Evolutionary conservation across 2,888 invertebrate genomes (phyloP), one percentile per base, ranked within the genome.

Genomic region (Ormia ochracea): DNA sequence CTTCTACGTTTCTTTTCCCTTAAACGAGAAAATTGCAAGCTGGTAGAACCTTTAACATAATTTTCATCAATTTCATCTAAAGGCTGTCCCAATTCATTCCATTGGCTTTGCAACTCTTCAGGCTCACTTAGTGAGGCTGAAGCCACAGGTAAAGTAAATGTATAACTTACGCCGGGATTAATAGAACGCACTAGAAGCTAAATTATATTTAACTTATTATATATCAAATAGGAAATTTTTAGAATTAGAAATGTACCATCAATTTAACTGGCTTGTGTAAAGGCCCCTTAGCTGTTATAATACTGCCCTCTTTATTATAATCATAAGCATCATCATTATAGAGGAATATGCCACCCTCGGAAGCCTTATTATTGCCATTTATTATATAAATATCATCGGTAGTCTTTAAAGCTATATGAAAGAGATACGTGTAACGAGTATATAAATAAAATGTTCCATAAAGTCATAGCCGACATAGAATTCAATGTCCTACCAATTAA

Each of bases 151-250:
- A 96, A 90, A 82, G 94, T 93, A 87, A 96, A 97, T 86, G 96
- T 95, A 90, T 96, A 97, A 89, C 95, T 94, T 84, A 96, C 93
- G 10, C 95, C 96, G 45, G 94, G 94, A 90, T 96, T 96, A 83
- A 93, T 92, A 88, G 96, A 94, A 84, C 94, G 94, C 84, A 93
- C 94, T 65, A 96, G 91, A 82, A 96, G 92, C 96, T 96, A 90
- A 2, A 73, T 19, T 23, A 23, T 28, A 6, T 41, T 5, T 33
- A 1, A 23, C 0, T 36, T 41, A 7, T 9, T 4, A 59, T 5
- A 10, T 33, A 5, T 58, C 0, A 9, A 0, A 12, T 3, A 3
- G 3, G 1, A 12, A 26, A 1, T 36, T 3, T 6, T 21, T 31
- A 9, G 1, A 31, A 6, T 41, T 43, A 14, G 0, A 52, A 36